A percentile compares a stretch with the other conserved stretches of the same genome.
Evolutionary conservation across 2,797 vertebrate genomes (phyloP).

Genomic region (Galaxias olidus): DNA sequence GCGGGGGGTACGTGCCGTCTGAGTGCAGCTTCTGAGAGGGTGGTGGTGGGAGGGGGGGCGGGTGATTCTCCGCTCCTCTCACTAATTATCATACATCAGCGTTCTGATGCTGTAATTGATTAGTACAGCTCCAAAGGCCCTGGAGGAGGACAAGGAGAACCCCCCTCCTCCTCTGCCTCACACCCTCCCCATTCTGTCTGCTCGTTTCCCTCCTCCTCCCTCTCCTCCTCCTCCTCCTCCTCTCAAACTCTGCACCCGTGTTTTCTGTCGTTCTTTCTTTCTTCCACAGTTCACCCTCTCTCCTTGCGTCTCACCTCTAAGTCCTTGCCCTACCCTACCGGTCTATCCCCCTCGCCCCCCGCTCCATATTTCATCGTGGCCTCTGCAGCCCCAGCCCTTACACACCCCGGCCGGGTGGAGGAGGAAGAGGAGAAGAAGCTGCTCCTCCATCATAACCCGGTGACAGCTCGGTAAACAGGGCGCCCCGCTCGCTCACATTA

Average conservation of each 20-base stretch:
- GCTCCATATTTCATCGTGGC: neutral
- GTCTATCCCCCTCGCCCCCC: neutral
- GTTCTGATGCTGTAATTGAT: constrained; percentile 92
- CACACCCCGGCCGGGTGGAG: neutral
- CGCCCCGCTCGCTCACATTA: constrained; percentile 2
- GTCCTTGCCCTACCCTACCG: constrained; percentile 17
- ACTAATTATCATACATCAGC: constrained; percentile 91
- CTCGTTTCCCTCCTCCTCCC: neutral
- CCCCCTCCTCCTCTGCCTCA: constrained; percentile 44
- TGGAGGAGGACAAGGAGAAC: constrained; percentile 12
- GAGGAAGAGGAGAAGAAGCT: neutral
- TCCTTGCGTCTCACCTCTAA: constrained; percentile 41
- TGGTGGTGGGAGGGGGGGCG: constrained; percentile 82
- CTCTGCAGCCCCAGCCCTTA: neutral
- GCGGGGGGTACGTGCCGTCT: neutral
- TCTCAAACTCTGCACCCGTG: neutral
- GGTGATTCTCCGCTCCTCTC: constrained; percentile 40
- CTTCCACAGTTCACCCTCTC: constrained; percentile 54
- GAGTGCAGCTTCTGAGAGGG: constrained; percentile 56
- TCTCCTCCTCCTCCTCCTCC: neutral
- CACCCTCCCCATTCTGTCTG: constrained; percentile 19
- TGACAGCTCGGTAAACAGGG: constrained; percentile 1
- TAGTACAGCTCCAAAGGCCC: constrained; percentile 86
- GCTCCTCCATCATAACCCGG: constrained; percentile 6
- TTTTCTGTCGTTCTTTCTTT: constrained; percentile 35